Conservation (phyloP, 2,797 vertebrate species). For the Crenichthys baileyi region DNA sequence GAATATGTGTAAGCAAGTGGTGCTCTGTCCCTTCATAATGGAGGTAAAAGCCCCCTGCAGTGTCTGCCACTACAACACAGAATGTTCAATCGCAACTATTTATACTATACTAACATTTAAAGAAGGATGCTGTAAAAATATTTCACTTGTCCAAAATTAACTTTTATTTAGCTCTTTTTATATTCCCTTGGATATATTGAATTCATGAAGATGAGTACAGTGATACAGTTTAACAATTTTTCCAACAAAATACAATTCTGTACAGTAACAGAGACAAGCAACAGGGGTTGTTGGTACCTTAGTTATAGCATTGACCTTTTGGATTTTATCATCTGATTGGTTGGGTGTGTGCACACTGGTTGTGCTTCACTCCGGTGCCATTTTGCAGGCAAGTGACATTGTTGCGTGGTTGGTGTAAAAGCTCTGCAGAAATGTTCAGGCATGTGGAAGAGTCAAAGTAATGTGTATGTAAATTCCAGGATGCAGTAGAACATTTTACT, state of each 20-base stretch:
- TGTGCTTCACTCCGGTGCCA: not conserved
- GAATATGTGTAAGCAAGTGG: conserved; percentile 66
- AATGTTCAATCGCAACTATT: conserved; percentile 37
- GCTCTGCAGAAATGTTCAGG: not conserved
- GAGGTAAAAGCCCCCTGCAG: conserved; percentile 58
- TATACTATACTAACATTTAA: conserved; percentile 35
- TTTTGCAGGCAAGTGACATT: not conserved
- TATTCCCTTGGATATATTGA: not conserved
- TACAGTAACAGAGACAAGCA: not conserved
- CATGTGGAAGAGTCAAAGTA: not conserved
- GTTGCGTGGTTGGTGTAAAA: not conserved
- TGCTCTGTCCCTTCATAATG: conserved; percentile 65
- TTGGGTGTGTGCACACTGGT: not conserved
- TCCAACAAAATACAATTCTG: not conserved
- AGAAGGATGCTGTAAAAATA: not conserved
- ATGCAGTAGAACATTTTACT: not conserved
- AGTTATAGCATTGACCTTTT: not conserved
- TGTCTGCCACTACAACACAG: conserved; percentile 43
- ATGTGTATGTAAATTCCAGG: not conserved
- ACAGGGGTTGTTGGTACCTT: not conserved
- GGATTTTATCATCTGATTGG: not conserved
- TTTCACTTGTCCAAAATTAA: not conserved
- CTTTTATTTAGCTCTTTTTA: not conserved
- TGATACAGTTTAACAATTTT: not conserved
- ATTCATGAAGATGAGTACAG: not conserved